Base-by-base conservation (phyloP, 2,797 vertebrate genomes). In the Lemur catta region DNA sequence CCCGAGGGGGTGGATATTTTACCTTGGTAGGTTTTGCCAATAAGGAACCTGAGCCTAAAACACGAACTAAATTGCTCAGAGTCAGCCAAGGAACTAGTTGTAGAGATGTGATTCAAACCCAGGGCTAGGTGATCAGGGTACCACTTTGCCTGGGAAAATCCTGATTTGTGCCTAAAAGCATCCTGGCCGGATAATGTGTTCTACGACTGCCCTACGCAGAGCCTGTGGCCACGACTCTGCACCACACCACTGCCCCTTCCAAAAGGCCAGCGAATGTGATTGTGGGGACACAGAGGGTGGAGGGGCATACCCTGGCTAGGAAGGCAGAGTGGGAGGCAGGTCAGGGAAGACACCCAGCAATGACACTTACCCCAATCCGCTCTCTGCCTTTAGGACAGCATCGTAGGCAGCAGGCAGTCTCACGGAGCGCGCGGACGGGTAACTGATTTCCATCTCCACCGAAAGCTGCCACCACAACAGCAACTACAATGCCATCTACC, bases 141-240 rank as follows among this genome's bases (percentile, higher is more conserved):
- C 52, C 69, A 9, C 15, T 80, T 74, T 20, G 69, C 69, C 91
- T 96, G 94, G 71, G 89, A 84, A 72, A 91, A 48, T 87, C 41
- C 50, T 72, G 65, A 22, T 50, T 72, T n/a, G 13, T 78, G 75
- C 71, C 63, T 61, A 41, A 22, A 46, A 75, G 59, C 61, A 35
- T n/a, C 89, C 69, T 55, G 84, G 67, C 63, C 65, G 89, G 75
- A 84, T 81, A 95, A 82, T 84, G 76, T 89, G 57, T 94, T 48
- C 57, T n/a, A 84, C 0, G 10, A 55, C 33, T 35, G 22, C 65
- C 50, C 50, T 88, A 61, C 22, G 61, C 71, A 95, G 65, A 91
- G 18, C 22, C 69, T 35, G 43, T 28, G 10, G 74, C 50, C 38
- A 4, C 55, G 43, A 20, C 52, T 86, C 69, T n/a, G 65, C 8